Conservation (phyloP, 2,888 invertebrate genomes). For the Stenolophus ochropezus region DNA sequence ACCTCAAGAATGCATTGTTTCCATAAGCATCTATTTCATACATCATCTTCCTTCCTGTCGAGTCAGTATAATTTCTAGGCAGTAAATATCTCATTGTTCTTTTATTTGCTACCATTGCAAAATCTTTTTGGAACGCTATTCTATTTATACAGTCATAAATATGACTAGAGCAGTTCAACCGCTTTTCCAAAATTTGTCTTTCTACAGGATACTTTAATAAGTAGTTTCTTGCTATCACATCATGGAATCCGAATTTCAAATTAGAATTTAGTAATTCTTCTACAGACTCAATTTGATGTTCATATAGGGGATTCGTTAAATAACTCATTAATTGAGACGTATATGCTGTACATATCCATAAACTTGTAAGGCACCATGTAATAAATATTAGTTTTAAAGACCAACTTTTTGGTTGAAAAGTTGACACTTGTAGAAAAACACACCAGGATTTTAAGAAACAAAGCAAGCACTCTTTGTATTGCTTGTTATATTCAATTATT, state of each 20-base stretch:
- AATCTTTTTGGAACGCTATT: constrained; percentile 14
- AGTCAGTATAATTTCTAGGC: background rate
- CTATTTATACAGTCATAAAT: constrained; percentile 19
- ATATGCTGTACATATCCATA: constrained; percentile 75
- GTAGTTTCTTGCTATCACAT: background rate
- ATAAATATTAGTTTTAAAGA: constrained; percentile 75
- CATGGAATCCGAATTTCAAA: constrained; percentile 72
- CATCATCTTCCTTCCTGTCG: constrained; percentile 22
- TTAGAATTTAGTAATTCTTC: constrained; percentile 73
- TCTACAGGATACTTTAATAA: too few relatives aligned
- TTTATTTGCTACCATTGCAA: constrained; percentile 23
- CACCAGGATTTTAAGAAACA: constrained; percentile 38
- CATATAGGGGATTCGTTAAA: constrained; percentile 74
- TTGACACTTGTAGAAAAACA: constrained; percentile 74
- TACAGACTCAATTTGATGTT: constrained; percentile 75
- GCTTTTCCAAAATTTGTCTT: background rate
- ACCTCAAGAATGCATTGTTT: background rate
- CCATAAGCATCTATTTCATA: background rate
- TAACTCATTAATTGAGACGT: constrained; percentile 77
- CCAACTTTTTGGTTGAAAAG: constrained; percentile 73
- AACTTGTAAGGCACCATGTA: constrained; percentile 74
- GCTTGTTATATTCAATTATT: background rate
- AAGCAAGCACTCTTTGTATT: background rate
- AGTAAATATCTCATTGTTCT: constrained; percentile 38
- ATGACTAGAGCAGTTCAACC: background rate